A percentile compares a stretch with the other conserved stretches of the same genome.
These are phyloP conservation scores for Uria aalge DNA, from an alignment of 2,113 vertebrate genomes.

Conservation along the genomic window DNA sequence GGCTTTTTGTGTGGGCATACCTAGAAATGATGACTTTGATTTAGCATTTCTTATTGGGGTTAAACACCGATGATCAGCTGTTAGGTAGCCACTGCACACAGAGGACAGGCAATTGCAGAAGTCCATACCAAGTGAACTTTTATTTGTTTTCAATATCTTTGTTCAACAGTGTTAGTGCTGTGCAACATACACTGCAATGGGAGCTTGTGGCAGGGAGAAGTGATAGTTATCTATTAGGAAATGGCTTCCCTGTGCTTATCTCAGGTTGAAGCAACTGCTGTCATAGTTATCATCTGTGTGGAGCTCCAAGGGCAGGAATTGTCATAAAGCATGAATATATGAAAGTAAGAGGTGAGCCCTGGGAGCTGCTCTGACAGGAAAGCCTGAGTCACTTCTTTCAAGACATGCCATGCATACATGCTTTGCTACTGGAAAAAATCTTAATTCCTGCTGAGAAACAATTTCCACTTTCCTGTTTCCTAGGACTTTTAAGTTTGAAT, in stretches of 20 bases:
- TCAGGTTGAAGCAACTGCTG: background rate
- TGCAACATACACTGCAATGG: background rate
- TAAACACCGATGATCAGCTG: background rate
- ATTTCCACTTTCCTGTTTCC: background rate
- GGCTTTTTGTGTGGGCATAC: background rate
- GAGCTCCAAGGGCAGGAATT: background rate
- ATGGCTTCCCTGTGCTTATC: background rate
- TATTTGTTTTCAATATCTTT: background rate
- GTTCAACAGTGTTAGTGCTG: background rate
- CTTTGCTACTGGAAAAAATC: background rate
- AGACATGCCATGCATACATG: background rate
- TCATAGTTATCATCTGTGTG: background rate
- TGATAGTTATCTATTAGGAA: background rate
- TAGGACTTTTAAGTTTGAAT: background rate
- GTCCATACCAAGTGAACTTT: background rate
- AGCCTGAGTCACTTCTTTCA: background rate
- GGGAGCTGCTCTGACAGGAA: background rate
- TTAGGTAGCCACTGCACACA: background rate
- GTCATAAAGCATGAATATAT: background rate
- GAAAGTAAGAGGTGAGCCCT: background rate
- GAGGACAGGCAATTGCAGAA: background rate
- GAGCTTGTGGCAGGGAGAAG: background rate
- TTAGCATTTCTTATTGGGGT: background rate
- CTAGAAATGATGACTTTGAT: background rate
- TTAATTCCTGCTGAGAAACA: background rate